Conservation (phyloP, 2,888 invertebrate species). For the Iselma pallidipennis region DNA sequence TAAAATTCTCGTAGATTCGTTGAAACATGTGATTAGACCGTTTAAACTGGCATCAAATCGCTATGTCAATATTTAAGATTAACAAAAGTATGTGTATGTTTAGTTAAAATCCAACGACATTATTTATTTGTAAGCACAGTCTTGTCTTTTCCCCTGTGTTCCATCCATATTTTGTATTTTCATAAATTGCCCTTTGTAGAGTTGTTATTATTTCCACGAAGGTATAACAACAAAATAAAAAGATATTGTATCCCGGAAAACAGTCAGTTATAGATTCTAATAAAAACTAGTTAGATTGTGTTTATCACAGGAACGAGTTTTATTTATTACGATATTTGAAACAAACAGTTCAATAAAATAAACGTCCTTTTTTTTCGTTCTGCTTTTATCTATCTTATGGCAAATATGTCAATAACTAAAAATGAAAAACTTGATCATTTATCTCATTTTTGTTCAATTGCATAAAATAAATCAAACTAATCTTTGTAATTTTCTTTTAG, state of each 20-base stretch:
- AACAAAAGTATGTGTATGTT: no score
- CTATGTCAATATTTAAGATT: no score
- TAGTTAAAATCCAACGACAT: no score
- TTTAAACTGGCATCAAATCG: no score
- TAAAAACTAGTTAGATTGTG: conserved; percentile 20
- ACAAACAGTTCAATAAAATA: conserved; percentile 38
- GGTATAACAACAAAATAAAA: neutral
- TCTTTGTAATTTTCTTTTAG: conserved; percentile 16
- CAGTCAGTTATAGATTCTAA: neutral
- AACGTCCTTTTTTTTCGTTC: conserved; percentile 30
- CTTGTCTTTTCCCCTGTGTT: no score
- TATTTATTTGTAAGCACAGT: no score
- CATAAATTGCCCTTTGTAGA: neutral
- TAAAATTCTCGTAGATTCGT: no score
- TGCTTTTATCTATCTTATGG: conserved; percentile 13
- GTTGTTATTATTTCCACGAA: neutral
- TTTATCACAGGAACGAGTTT: conserved; percentile 31
- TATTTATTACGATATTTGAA: conserved; percentile 33
- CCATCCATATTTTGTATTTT: no score
- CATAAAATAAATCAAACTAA: conserved; percentile 33
- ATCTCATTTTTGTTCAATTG: conserved; percentile 32
- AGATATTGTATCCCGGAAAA: no score
- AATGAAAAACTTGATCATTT: conserved; percentile 35
- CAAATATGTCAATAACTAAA: conserved; percentile 14
- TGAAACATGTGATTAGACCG: no score